phyloP scores from a whole-genome alignment of 2,797 vertebrate species.

The Naso thynnoides region DNA sequence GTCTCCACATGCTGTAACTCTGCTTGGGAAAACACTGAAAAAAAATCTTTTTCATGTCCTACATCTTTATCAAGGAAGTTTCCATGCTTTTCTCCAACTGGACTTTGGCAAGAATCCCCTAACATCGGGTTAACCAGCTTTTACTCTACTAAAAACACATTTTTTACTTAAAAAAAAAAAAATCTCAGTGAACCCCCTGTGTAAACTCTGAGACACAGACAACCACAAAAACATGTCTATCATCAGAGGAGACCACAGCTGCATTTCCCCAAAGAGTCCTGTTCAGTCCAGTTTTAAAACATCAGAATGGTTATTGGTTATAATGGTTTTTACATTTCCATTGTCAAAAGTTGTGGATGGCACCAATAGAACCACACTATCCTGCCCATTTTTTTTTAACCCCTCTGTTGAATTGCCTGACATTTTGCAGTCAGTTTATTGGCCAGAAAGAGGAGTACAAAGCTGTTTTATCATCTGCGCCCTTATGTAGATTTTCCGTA shows the following conservation, averaged over 20 bases:
- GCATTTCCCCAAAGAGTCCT: no score
- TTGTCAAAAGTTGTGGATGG: no score
- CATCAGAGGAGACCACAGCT: slow-evolving; percentile 4
- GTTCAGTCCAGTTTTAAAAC: no score
- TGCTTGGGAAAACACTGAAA: neutral
- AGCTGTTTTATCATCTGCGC: no score
- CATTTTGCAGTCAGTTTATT: no score
- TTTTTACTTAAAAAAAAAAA: slow-evolving; percentile 17
- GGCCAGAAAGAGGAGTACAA: no score
- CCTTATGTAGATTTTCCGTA: no score
- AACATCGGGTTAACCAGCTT: neutral
- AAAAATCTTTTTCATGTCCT: neutral
- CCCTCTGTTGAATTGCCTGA: no score
- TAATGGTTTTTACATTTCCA: no score
- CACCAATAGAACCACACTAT: no score
- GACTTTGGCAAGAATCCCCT: slow-evolving; percentile 2
- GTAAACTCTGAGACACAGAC: slow-evolving; percentile 9
- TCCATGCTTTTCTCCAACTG: neutral
- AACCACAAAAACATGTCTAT: slow-evolving; percentile 11
- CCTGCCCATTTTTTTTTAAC: no score
- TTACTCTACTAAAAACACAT: slow-evolving; percentile 1
- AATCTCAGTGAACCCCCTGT: neutral
- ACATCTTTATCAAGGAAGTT: neutral
- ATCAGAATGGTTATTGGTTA: no score
- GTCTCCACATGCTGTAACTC: slow-evolving; percentile 3